Conservation (phyloP, 2,888 invertebrate genomes). For the Podabrus alpinus region DNA sequence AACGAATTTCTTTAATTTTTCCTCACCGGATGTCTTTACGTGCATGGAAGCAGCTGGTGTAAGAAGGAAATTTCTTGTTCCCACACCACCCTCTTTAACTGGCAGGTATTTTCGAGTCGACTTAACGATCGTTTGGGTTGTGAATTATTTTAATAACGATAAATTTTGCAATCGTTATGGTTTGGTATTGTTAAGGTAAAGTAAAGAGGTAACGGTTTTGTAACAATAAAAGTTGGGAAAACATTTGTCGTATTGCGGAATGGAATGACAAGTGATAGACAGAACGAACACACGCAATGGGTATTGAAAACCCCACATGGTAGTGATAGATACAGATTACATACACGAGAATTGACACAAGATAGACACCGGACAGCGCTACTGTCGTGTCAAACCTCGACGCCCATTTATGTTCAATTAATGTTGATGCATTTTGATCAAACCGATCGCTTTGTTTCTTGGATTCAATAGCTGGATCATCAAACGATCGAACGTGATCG, state of each 20-base stretch:
- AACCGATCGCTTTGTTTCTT: slow-evolving; percentile 30
- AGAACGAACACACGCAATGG: slow-evolving; percentile 30
- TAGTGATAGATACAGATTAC: slow-evolving; percentile 43
- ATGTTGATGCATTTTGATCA: slow-evolving; percentile 34
- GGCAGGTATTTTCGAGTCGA: not conserved
- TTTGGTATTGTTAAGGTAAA: not conserved
- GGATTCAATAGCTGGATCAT: slow-evolving; percentile 23
- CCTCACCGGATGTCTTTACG: slow-evolving; percentile 26
- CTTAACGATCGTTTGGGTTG: not conserved
- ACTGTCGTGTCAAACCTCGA: slow-evolving; percentile 35
- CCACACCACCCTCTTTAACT: slow-evolving; percentile 27
- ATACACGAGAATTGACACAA: slow-evolving; percentile 42
- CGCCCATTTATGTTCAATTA: slow-evolving; percentile 38
- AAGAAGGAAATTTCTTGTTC: slow-evolving; percentile 20
- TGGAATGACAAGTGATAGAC: slow-evolving; percentile 35
- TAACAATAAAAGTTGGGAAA: not conserved
- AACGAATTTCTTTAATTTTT: slow-evolving; percentile 6
- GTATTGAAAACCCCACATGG: slow-evolving; percentile 31
- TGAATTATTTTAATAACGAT: slow-evolving; percentile 10
- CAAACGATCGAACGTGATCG: slow-evolving; percentile 30
- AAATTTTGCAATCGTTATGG: not conserved
- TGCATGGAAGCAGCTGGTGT: slow-evolving; percentile 23
- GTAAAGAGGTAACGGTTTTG: not conserved
- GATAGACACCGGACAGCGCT: slow-evolving; percentile 36
- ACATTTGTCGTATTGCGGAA: slow-evolving; percentile 31